Percentiles rank a stretch among this genome's conserved stretches.
phyloP scores from a whole-genome alignment of 1,140 invertebrate genomes.

The Delia radicum region DNA sequence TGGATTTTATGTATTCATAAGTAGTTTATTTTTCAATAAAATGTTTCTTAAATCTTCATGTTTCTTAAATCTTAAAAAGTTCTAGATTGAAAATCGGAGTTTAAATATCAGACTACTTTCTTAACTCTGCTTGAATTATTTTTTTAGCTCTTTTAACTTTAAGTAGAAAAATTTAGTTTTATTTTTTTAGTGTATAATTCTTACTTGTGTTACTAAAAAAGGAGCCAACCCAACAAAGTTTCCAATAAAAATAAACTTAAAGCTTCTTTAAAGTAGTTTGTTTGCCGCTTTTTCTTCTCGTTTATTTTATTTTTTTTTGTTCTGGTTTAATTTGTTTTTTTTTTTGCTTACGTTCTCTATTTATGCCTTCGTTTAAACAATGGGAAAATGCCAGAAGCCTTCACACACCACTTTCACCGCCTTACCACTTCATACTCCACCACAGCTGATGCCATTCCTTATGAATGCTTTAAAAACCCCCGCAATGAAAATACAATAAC shows the following conservation, averaged over 20 bases:
- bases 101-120: too few relatives aligned
- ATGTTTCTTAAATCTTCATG: too few relatives aligned
- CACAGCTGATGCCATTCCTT: neutral
- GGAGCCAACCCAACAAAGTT: slow-evolving; percentile 6
- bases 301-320: neutral
- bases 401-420: slow-evolving; percentile 10
- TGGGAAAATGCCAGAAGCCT: neutral
- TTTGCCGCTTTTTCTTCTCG: neutral
- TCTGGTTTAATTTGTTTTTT: neutral
- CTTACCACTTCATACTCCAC: neutral
- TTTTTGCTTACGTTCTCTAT: slow-evolving; percentile 6
- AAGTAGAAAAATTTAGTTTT: too few relatives aligned
- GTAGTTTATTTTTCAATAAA: too few relatives aligned
- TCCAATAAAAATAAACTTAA: slow-evolving; percentile 15
- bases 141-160: too few relatives aligned
- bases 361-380: slow-evolving; percentile 7
- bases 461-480: slow-evolving; percentile 2
- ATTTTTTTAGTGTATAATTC: too few relatives aligned
- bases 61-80: too few relatives aligned
- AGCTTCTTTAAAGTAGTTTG: slow-evolving; percentile 4
- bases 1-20: too few relatives aligned
- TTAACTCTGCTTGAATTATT: too few relatives aligned
- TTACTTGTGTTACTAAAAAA: too few relatives aligned
- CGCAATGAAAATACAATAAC: slow-evolving; percentile 23
- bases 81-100: too few relatives aligned